phyloP scores from a whole-genome alignment of 2,888 invertebrate species.

The Cephonodes hylas region DNA sequence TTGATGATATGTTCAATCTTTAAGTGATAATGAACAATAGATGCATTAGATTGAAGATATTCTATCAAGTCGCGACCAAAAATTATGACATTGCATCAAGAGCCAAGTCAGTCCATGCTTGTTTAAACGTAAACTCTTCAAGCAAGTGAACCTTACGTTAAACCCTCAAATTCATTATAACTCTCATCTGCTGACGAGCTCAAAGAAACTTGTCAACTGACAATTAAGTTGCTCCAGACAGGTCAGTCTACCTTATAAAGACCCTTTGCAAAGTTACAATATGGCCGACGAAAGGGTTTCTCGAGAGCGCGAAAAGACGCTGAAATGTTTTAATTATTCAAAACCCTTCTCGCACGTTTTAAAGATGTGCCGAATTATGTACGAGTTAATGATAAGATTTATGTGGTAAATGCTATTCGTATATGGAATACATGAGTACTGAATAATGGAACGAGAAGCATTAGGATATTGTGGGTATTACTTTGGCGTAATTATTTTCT shows the following conservation, averaged over 20 bases:
- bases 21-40: too few relatives aligned
- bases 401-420: background rate
- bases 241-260: background rate
- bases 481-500: too few relatives aligned
- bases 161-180: background rate
- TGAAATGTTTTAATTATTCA: slow-evolving; percentile 16
- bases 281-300: slow-evolving; percentile 11
- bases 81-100: too few relatives aligned
- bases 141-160: background rate
- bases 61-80: too few relatives aligned
- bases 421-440: background rate
- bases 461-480: too few relatives aligned
- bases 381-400: slow-evolving; percentile 13
- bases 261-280: slow-evolving; percentile 2
- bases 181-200: background rate
- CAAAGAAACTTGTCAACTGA: background rate
- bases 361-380: background rate
- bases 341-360: background rate
- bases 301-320: slow-evolving; percentile 11
- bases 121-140: background rate
- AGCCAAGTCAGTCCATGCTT: background rate
- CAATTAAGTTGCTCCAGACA: background rate
- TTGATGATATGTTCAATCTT: too few relatives aligned
- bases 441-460: background rate
- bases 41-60: too few relatives aligned